Evolutionary conservation across 2,888 invertebrate species (phyloP).

Genomic region (Cryptocheilus praepositus): DNA sequence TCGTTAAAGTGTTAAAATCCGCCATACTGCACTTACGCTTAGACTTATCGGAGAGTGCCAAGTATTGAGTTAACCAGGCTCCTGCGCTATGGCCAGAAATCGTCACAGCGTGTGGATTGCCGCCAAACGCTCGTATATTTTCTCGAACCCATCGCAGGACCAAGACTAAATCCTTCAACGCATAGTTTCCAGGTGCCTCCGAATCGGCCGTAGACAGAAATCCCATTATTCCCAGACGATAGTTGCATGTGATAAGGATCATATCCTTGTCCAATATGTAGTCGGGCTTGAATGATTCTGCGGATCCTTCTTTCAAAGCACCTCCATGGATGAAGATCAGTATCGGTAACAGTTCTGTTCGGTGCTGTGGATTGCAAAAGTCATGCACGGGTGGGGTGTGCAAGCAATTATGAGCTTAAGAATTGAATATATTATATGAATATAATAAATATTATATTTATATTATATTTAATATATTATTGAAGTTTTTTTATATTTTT

Average conservation of each 20-base stretch:
- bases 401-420: too few relatives aligned
- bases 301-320: slow-evolving; percentile 32
- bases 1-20: too few relatives aligned
- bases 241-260: slow-evolving; percentile 49
- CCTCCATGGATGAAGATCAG: slow-evolving; percentile 53
- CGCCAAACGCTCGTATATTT: slow-evolving; percentile 47
- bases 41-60: slow-evolving; percentile 64
- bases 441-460: too few relatives aligned
- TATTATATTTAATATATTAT: too few relatives aligned
- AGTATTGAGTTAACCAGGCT: slow-evolving; percentile 83
- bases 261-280: slow-evolving; percentile 47
- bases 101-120: slow-evolving; percentile 47
- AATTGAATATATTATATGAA: too few relatives aligned
- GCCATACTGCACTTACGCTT: slow-evolving; percentile 1
- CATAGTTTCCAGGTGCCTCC: slow-evolving; percentile 50
- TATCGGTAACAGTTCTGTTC: not conserved
- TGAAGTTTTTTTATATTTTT: too few relatives aligned
- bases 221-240: slow-evolving; percentile 48
- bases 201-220: slow-evolving; percentile 52
- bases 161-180: slow-evolving; percentile 51
- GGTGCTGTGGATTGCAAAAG: too few relatives aligned
- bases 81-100: slow-evolving; percentile 81
- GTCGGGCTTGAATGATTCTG: slow-evolving; percentile 29
- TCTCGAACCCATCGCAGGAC: slow-evolving; percentile 49
- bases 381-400: too few relatives aligned